Conservation (phyloP, 2,113 vertebrate species). For the Hyla sarda region DNA sequence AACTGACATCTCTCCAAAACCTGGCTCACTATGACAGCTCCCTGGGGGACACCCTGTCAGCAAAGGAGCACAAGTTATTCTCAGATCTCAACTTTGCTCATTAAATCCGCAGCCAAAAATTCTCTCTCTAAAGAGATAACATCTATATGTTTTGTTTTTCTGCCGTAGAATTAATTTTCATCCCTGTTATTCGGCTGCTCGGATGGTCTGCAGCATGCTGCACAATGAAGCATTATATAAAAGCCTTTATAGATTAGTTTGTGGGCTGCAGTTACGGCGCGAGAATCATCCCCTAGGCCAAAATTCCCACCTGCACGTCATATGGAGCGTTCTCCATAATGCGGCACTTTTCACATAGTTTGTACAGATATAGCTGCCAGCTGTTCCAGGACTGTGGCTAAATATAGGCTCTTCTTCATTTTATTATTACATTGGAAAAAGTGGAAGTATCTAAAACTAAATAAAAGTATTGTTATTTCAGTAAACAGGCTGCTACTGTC, state of each 20-base stretch:
- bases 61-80: not conserved
- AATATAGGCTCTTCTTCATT: not conserved
- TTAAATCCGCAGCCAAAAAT: too few species aligned
- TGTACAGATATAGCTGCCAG: constrained; percentile 4
- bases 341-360: not conserved
- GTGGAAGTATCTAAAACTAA: not conserved
- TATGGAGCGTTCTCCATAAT: not conserved
- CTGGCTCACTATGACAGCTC: not conserved
- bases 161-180: too few species aligned
- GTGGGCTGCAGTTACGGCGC: not conserved
- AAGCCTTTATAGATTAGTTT: not conserved
- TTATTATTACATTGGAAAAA: not conserved
- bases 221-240: too few species aligned
- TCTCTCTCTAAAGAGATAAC: too few species aligned
- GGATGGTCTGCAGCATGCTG: not conserved
- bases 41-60: not conserved
- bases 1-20: not conserved
- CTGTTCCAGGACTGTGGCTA: not conserved
- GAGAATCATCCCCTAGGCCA: not conserved
- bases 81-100: not conserved
- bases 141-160: too few species aligned
- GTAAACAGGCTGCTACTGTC: too few species aligned
- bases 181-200: too few species aligned
- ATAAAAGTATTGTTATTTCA: not conserved
- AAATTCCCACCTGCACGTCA: constrained; percentile 24